Conservation (phyloP, 2,113 vertebrate species). For the Epinephelus lanceolatus region DNA sequence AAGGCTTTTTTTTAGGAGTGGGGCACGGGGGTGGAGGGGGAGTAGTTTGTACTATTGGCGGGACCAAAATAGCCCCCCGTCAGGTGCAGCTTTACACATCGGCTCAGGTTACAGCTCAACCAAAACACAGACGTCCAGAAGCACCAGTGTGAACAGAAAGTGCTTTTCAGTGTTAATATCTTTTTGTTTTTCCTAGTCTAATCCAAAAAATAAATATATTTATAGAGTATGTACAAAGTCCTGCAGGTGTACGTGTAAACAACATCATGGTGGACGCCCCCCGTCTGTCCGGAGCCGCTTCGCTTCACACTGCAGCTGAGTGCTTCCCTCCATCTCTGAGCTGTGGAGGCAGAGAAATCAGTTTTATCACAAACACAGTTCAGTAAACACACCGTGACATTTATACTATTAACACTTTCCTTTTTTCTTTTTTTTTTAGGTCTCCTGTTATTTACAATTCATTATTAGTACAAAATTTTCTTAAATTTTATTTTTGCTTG, state of each 20-base stretch:
- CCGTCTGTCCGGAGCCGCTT: conserved; percentile 1
- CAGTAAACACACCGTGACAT: conserved; percentile 33
- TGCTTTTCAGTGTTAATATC: conserved; percentile 69
- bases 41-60: conserved; percentile 81
- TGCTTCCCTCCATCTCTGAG: conserved; percentile 86
- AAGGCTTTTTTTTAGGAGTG: conserved; percentile 27
- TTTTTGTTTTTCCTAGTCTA: not conserved
- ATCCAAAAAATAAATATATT: conserved; percentile 62
- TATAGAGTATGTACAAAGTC: conserved; percentile 65
- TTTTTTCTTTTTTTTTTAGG: not conserved
- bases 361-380: conserved; percentile 21
- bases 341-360: conserved; percentile 75
- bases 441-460: not conserved
- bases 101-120: conserved; percentile 81
- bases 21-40: not conserved
- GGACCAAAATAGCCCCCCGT: conserved; percentile 84
- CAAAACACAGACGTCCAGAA: conserved; percentile 75
- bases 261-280: conserved; percentile 18
- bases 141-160: conserved; percentile 75
- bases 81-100: conserved; percentile 84
- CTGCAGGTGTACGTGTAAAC: conserved; percentile 79
- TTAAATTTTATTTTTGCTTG: too few relatives aligned
- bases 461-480: too few relatives aligned
- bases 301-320: conserved; percentile 61
- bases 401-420: not conserved